Conservation (phyloP, 2,113 vertebrate genomes). For the Pimephales promelas region DNA sequence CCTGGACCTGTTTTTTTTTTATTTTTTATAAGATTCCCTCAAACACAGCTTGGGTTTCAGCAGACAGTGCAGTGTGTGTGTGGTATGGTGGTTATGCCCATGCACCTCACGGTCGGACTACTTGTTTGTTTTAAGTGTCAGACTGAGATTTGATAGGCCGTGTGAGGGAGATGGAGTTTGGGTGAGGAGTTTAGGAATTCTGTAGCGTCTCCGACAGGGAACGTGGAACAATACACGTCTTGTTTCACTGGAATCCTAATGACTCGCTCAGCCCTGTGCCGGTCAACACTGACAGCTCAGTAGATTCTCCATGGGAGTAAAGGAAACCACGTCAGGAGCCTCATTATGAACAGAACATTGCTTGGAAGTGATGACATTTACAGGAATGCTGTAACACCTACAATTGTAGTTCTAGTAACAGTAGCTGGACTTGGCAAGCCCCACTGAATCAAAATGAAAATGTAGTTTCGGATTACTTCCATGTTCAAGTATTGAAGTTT, state of each 20-base stretch:
- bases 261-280: background rate
- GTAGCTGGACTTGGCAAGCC: background rate
- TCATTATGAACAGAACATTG: background rate
- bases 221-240: conserved; percentile 37
- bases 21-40: background rate
- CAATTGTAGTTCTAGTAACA: background rate
- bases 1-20: background rate
- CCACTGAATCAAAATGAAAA: background rate
- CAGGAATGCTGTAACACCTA: background rate
- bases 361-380: background rate
- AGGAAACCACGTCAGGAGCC: background rate
- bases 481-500: background rate
- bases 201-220: conserved; percentile 1
- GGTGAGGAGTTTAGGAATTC: conserved; percentile 41
- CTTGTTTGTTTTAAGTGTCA: conserved; percentile 41
- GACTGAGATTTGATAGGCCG: conserved; percentile 17
- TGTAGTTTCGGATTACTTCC: background rate
- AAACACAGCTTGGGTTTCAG: background rate
- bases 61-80: background rate
- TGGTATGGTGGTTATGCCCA: background rate
- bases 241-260: conserved; percentile 43
- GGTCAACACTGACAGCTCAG: conserved; percentile 37
- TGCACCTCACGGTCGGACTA: background rate
- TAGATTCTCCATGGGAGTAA: background rate
- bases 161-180: conserved; percentile 19